A percentile compares a stretch with the other conserved stretches of the same genome.
Conservation (phyloP, 2,888 invertebrate species). For the Nysson spinosus region DNA sequence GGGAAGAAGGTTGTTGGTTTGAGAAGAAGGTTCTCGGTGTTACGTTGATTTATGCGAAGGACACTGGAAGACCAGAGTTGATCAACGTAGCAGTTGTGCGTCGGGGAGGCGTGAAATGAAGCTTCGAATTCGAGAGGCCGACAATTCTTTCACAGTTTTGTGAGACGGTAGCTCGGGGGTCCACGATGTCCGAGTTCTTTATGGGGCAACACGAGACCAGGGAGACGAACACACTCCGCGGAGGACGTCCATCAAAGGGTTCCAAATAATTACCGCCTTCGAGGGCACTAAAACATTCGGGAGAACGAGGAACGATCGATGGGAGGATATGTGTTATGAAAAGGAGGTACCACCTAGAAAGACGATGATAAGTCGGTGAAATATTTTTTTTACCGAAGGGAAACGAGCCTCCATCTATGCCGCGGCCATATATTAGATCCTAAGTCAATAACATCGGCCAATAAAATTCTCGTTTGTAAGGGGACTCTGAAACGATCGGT, state of each 20-base stretch:
- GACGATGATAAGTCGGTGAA: conserved; percentile 51
- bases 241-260: conserved; percentile 75
- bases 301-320: background rate
- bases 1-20: too few relatives aligned
- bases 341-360: conserved; percentile 24
- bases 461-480: conserved; percentile 52
- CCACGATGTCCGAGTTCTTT: conserved; percentile 67
- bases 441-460: conserved; percentile 52
- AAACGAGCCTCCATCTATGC: conserved; percentile 15
- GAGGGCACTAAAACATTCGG: too few relatives aligned
- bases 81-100: conserved; percentile 42
- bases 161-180: conserved; percentile 61
- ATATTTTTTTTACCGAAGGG: conserved; percentile 27
- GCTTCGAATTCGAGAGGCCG: conserved; percentile 57
- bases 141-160: conserved; percentile 43
- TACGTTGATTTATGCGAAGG: conserved; percentile 48
- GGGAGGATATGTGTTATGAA: conserved; percentile 29
- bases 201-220: conserved; percentile 70
- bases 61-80: conserved; percentile 39
- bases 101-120: conserved; percentile 72
- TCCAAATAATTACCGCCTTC: conserved; percentile 69
- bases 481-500: conserved; percentile 41
- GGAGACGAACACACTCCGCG: conserved; percentile 46
- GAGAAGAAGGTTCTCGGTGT: too few relatives aligned
- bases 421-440: conserved; percentile 40